phyloP scores from a whole-genome alignment of 2,113 vertebrate genomes.

The Aptenodytes forsteri region DNA sequence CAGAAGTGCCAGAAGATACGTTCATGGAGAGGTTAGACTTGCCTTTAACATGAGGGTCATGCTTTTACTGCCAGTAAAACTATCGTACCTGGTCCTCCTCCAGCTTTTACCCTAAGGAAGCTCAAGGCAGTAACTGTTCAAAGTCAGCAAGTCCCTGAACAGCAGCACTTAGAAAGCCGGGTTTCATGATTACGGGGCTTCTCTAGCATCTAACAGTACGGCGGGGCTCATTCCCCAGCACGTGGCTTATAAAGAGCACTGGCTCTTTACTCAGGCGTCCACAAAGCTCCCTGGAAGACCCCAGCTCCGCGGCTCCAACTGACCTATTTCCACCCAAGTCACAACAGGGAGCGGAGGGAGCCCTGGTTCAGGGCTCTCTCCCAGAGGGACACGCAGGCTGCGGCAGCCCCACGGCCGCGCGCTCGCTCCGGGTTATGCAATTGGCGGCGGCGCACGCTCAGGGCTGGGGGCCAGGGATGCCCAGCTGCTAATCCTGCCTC shows the following conservation, averaged over 20 bases:
- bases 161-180: background rate
- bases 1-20: background rate
- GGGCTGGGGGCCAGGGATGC: background rate
- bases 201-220: fast-evolving
- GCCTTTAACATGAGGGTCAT: background rate
- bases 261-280: background rate
- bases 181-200: background rate
- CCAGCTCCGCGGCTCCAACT: background rate
- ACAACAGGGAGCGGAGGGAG: background rate
- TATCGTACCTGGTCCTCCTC: background rate
- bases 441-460: fast-evolving
- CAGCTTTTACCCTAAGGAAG: background rate
- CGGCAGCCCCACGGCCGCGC: fast-evolving
- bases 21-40: background rate
- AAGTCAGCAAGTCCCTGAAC: background rate
- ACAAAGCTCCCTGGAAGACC: background rate
- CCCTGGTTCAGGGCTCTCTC: background rate
- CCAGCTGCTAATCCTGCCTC: slow-evolving; percentile 40
- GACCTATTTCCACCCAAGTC: background rate
- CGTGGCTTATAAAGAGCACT: fast-evolving
- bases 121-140: background rate
- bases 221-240: background rate
- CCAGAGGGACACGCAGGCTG: fast-evolving
- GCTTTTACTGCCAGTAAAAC: background rate
- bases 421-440: background rate